These are phyloP conservation scores for Pollicipes pollicipes DNA, from an alignment of 1,140 invertebrate species.

Conservation along the genomic window DNA sequence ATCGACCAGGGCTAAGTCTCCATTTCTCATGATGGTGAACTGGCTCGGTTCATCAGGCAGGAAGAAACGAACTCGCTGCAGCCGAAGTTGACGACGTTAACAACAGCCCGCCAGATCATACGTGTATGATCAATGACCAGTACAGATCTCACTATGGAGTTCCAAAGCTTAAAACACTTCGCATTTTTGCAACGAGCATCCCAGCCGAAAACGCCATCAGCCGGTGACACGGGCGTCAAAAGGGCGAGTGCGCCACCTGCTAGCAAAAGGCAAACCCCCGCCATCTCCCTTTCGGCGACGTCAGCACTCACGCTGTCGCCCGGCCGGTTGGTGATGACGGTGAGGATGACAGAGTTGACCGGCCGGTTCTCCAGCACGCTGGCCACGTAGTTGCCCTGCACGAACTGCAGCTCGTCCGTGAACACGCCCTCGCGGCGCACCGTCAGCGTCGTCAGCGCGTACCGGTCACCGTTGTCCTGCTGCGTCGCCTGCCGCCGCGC, in stretches of 20 bases:
- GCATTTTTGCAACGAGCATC: too few species aligned
- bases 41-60: background rate
- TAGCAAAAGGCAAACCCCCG: too few species aligned
- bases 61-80: background rate
- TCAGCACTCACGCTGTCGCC: background rate
- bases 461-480: slow-evolving; percentile 69
- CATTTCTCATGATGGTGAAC: slow-evolving; percentile 27
- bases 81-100: too few species aligned
- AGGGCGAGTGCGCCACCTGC: too few species aligned
- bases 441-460: slow-evolving; percentile 60
- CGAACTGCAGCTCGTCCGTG: slow-evolving; percentile 40
- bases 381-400: slow-evolving; percentile 49
- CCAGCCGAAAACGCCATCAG: too few species aligned
- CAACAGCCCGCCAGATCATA: too few species aligned
- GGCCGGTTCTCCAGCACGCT: slow-evolving; percentile 56
- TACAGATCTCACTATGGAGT: too few species aligned
- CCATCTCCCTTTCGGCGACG: too few species aligned
- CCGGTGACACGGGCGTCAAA: too few species aligned
- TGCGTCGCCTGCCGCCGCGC: slow-evolving; percentile 68
- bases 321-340: slow-evolving; percentile 35
- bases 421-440: slow-evolving; percentile 33
- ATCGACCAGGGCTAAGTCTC: slow-evolving; percentile 56
- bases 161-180: too few species aligned
- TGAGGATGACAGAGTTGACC: slow-evolving; percentile 46
- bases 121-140: too few species aligned